These are phyloP conservation scores for Drosophila elegans DNA, from an alignment of 1,140 invertebrate species.

Conservation along the genomic window DNA sequence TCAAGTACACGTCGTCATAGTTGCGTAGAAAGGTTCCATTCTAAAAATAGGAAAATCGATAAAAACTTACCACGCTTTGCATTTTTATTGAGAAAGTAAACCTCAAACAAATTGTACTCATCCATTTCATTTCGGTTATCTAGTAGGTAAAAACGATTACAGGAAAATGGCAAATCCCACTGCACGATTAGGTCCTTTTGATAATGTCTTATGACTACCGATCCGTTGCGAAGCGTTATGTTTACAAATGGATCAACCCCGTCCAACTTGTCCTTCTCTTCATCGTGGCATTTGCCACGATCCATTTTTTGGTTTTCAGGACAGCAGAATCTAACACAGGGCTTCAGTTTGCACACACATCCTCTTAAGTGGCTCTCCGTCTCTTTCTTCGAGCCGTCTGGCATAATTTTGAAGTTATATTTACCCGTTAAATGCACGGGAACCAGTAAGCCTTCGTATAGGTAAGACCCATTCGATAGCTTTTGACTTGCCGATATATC, in stretches of 20 bases:
- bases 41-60: conserved; percentile 15
- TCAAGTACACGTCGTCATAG: not conserved
- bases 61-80: not conserved
- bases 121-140: conserved; percentile 21
- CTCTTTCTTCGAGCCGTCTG: conserved; percentile 1
- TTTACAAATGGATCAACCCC: conserved; percentile 46
- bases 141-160: conserved; percentile 25
- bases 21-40: conserved; percentile 47
- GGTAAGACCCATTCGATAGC: conserved; percentile 60
- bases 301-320: conserved; percentile 20
- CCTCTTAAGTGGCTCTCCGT: conserved; percentile 55
- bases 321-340: conserved; percentile 68
- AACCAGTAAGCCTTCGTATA: conserved; percentile 56
- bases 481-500: conserved; percentile 27
- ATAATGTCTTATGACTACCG: conserved; percentile 26
- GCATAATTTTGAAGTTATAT: conserved; percentile 48
- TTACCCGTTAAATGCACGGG: conserved; percentile 40
- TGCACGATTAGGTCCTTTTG: conserved; percentile 55
- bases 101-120: conserved; percentile 65
- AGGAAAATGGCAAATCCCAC: conserved; percentile 52
- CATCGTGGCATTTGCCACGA: conserved; percentile 9
- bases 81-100: conserved; percentile 3
- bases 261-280: conserved; percentile 2
- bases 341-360: conserved; percentile 55
- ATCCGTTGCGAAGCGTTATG: conserved; percentile 45